Evolutionary conservation across 2,888 invertebrate genomes (phyloP).

Genomic region (Dolichomitus sp.): DNA sequence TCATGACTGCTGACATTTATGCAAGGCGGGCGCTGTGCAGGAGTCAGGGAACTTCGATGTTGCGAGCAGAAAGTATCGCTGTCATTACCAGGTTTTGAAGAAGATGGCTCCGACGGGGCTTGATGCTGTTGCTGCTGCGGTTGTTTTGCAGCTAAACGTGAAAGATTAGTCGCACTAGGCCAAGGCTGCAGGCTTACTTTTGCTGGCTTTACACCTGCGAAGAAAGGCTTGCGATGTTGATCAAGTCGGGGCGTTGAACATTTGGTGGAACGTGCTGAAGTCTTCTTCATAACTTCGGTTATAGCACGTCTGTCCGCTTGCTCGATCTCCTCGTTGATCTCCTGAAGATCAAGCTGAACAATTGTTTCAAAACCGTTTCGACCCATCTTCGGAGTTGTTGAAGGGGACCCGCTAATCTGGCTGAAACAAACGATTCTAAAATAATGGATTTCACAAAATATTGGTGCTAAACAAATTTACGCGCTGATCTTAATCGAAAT

Average conservation of each 20-base stretch:
- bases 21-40: conserved; percentile 53
- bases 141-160: conserved; percentile 63
- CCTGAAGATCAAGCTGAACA: conserved; percentile 81
- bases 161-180: conserved; percentile 82
- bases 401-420: conserved; percentile 83
- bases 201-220: conserved; percentile 68
- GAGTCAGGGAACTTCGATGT: conserved; percentile 32
- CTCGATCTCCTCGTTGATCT: conserved; percentile 65
- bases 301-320: conserved; percentile 66
- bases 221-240: conserved; percentile 77
- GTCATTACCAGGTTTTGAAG: conserved; percentile 46
- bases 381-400: conserved; percentile 78
- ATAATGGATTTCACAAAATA: conserved; percentile 72
- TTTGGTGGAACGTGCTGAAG: conserved; percentile 43
- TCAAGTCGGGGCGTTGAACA: conserved; percentile 72
- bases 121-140: conserved; percentile 46
- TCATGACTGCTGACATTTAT: conserved; percentile 62
- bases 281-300: conserved; percentile 77
- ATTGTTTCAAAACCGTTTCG: conserved; percentile 81
- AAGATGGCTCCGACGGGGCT: conserved; percentile 52
- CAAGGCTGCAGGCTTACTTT: conserved; percentile 79
- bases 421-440: conserved; percentile 83
- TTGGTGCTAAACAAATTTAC: neutral
- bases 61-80: conserved; percentile 21
- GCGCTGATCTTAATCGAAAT: neutral